A percentile compares a stretch with the other conserved stretches of the same genome.
Evolutionary conservation across 2,888 invertebrate species (phyloP).

Genomic region (Pollenia labialis): DNA sequence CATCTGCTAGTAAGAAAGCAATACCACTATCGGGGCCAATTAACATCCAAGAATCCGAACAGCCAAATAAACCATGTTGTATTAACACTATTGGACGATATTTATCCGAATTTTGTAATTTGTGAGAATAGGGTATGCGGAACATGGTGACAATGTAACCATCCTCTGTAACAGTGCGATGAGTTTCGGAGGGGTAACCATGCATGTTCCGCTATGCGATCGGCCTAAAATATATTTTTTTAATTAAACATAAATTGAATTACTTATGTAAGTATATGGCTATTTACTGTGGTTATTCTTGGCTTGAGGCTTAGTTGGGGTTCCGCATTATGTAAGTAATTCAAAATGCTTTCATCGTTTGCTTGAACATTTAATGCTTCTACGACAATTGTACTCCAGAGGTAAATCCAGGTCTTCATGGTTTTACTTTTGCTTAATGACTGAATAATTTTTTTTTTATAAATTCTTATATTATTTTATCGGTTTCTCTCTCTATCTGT

Average conservation of each 20-base stretch:
- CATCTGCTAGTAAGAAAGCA: constrained; percentile 79
- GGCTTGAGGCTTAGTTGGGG: constrained; percentile 38
- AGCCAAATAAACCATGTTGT: constrained; percentile 84
- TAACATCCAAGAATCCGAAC: constrained; percentile 79
- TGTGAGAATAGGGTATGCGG: constrained; percentile 77
- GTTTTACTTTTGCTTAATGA: background rate
- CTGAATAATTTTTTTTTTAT: background rate
- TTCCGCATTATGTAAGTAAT: constrained; percentile 48
- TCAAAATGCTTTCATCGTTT: constrained; percentile 18
- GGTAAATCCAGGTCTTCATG: constrained; percentile 33
- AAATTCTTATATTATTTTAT: background rate
- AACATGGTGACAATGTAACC: constrained; percentile 79
- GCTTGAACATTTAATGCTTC: background rate
- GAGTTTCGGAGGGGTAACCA: constrained; percentile 88
- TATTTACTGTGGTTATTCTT: constrained; percentile 44
- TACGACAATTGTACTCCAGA: background rate
- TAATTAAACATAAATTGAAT: background rate
- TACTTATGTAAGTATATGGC: background rate
- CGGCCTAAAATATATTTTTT: constrained; percentile 56
- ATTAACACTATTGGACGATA: constrained; percentile 81
- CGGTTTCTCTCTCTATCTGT: background rate
- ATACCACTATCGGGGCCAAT: constrained; percentile 78
- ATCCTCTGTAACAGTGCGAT: constrained; percentile 82
- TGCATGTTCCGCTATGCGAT: constrained; percentile 82
- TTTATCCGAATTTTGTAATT: constrained; percentile 77